Conservation (phyloP, 2,113 vertebrate species). For the Brienomyrus brachyistius region DNA sequence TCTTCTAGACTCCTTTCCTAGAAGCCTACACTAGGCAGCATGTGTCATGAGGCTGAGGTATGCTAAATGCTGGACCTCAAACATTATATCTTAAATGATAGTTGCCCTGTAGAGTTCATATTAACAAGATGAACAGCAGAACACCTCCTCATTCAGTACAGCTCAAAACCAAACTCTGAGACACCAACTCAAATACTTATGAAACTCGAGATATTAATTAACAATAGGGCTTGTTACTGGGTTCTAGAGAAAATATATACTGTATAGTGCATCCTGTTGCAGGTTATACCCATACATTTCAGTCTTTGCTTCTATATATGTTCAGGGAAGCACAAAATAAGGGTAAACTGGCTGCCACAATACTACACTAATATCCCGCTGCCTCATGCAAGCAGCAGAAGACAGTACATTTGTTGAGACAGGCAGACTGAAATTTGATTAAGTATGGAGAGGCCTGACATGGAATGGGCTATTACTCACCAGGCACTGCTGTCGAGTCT, state of each 20-base stretch:
- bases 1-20: neutral
- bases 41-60: neutral
- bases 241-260: neutral
- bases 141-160: neutral
- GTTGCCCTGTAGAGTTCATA: neutral
- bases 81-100: neutral
- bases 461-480: conserved; percentile 12
- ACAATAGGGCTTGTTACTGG: neutral
- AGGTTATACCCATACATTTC: neutral
- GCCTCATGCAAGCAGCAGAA: neutral
- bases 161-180: neutral
- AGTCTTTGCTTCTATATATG: neutral
- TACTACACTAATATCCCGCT: neutral
- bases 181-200: neutral
- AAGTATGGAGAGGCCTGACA: neutral
- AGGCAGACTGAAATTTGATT: conserved; percentile 13
- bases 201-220: neutral
- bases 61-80: neutral
- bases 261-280: neutral
- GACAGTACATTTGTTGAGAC: neutral
- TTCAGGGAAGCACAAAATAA: neutral
- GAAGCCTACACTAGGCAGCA: neutral
- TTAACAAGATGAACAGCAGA: neutral
- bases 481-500: neutral
- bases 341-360: neutral